Evolutionary conservation across 2,888 invertebrate genomes (phyloP), one percentile per base, ranked within the genome.

Genomic region (Ephialtes manifestator): DNA sequence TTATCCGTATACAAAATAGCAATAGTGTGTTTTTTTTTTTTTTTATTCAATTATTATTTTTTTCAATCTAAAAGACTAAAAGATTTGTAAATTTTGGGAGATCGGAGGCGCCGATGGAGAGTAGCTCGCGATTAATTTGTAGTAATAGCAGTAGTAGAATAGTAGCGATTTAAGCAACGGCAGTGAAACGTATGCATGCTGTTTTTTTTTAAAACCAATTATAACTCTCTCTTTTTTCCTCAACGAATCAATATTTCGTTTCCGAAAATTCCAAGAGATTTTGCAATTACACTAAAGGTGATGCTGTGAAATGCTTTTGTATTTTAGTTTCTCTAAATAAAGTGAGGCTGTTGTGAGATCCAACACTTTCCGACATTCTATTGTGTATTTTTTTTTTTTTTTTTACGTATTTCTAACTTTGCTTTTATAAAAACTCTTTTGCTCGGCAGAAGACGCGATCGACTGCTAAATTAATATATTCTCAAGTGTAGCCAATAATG

Each of bases 41-140:
- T 43, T 77, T 15, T 15, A 24, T 46, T 65, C 63, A 58, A 15
- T 63, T 18, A n/a, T 67, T 72, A 15, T 67, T 43, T 31, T 48
- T 60, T 51, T 31, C 48, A 39, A 65, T 65, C 39, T 65, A 65
- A 39, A 65, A 35, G 63, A 65, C 63, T n/a, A 39, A 72, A 13
- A 28, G 24, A 71, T 83, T 78, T 53, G 58, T 77, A 31, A 60
- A 78, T 74, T 79, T 78, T 67, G 78, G 82, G 85, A 85, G 85
- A 82, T 82, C 85, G 85, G 85, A 85, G 85, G 85, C 85, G 85
- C 85, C 85, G 79, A 85, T 85, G 85, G 85, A 76, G 83, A 79
- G 79, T 75, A 71, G 82, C 84, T 78, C 81, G 81, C 70, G 74
- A 78, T 74, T 77, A 53, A 68, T 46, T 78, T n/a, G 76, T 20